These are phyloP conservation scores for Peromyscus aztecus DNA, from an alignment of 2,797 vertebrate species.

Conservation along the genomic window DNA sequence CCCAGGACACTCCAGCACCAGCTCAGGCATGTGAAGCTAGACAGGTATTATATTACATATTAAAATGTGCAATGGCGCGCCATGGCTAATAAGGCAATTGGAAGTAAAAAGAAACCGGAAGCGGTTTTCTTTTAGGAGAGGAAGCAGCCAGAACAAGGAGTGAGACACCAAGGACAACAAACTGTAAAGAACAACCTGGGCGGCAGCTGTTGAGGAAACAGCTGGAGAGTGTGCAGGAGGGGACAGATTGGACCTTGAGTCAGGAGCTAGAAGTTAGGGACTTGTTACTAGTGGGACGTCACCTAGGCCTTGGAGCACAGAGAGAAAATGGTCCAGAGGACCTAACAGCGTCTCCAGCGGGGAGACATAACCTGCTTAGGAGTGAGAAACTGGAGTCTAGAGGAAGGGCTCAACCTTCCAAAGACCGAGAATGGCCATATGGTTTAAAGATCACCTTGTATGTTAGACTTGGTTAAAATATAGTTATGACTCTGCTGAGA, in stretches of 20 bases:
- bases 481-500: too few relatives aligned
- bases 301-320: not conserved
- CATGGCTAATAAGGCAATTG: not conserved
- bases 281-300: not conserved
- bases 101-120: not conserved
- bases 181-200: not conserved
- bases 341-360: not conserved
- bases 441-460: not conserved
- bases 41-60: not conserved
- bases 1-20: not conserved
- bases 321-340: not conserved
- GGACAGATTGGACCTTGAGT: not conserved
- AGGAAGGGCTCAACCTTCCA: not conserved
- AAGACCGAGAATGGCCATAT: not conserved
- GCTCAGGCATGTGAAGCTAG: rapidly evolving
- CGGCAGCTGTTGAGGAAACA: not conserved
- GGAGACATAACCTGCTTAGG: not conserved
- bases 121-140: not conserved
- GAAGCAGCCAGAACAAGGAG: not conserved
- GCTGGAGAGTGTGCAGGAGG: not conserved
- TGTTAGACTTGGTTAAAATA: not conserved
- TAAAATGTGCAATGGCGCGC: not conserved
- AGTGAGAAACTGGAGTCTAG: not conserved
- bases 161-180: not conserved
- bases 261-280: not conserved